Conservation (phyloP, 2,113 vertebrate genomes). For the Mesembrinibis cayennensis region DNA sequence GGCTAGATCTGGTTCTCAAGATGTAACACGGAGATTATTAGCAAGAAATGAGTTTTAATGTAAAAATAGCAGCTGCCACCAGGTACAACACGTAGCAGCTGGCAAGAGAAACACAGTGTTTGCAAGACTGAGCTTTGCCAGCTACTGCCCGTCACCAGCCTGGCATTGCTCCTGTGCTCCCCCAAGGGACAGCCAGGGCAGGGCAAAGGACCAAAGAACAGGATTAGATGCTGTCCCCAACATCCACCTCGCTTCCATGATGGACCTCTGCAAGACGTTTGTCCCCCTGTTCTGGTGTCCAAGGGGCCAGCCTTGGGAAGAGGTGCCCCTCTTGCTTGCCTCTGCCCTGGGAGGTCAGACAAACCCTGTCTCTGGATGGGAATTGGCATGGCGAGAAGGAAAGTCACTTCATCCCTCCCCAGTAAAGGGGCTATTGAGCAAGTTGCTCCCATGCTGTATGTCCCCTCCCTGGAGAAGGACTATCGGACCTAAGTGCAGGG, state of each 20-base stretch:
- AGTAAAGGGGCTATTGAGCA: neutral
- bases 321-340: neutral
- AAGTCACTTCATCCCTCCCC: neutral
- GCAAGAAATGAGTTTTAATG: slow-evolving; percentile 19
- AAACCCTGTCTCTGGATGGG: neutral
- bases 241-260: neutral
- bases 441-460: neutral
- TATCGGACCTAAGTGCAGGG: neutral
- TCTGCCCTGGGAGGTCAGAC: neutral
- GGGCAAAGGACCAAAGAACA: neutral
- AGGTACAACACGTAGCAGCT: neutral
- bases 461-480: neutral
- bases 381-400: fast-evolving
- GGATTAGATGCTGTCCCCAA: neutral
- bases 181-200: neutral
- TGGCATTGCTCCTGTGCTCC: neutral
- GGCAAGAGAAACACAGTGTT: neutral
- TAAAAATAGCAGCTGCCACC: slow-evolving; percentile 43
- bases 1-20: slow-evolving; percentile 49
- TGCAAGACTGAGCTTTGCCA: neutral
- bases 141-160: neutral
- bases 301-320: neutral
- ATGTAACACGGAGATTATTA: neutral
- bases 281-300: fast-evolving
- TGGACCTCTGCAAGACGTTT: neutral